These are phyloP conservation scores for Dryobota labecula DNA, from an alignment of 2,888 invertebrate species.

Conservation along the genomic window DNA sequence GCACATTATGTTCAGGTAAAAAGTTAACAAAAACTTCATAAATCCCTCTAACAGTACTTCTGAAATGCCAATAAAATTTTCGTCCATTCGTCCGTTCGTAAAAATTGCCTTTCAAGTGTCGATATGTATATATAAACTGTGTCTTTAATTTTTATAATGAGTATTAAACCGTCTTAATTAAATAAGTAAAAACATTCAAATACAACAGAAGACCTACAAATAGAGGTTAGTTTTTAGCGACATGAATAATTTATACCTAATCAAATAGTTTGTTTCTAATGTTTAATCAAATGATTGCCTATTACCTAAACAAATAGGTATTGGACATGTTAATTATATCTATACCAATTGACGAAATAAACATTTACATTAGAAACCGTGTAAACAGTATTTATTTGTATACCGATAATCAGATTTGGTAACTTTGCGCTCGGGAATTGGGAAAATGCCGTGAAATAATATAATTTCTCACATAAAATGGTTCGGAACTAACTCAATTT, in stretches of 20 bases:
- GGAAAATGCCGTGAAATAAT: constrained; percentile 40
- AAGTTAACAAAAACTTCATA: no score
- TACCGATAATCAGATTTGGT: constrained; percentile 3
- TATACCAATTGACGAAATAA: neutral
- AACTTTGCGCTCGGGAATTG: constrained; percentile 19
- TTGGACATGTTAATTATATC: neutral
- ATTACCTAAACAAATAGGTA: neutral
- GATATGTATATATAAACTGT: no score
- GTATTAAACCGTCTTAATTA: no score
- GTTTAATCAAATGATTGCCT: constrained; percentile 4
- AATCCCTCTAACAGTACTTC: no score
- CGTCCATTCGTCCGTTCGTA: no score
- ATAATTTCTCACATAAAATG: constrained; percentile 47
- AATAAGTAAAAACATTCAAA: no score
- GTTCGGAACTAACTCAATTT: constrained; percentile 39
- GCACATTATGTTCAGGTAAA: no score
- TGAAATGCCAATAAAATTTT: no score
- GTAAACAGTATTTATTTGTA: neutral
- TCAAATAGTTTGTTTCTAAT: neutral
- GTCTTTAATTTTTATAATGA: no score
- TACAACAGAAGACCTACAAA: neutral
- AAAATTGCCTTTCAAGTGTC: no score
- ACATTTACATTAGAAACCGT: neutral
- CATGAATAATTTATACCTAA: neutral
- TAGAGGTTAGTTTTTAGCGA: neutral